Evolutionary conservation across 1,140 invertebrate species (phyloP), one percentile per base, ranked within the genome.

Genomic region (Leptinotarsa texana): DNA sequence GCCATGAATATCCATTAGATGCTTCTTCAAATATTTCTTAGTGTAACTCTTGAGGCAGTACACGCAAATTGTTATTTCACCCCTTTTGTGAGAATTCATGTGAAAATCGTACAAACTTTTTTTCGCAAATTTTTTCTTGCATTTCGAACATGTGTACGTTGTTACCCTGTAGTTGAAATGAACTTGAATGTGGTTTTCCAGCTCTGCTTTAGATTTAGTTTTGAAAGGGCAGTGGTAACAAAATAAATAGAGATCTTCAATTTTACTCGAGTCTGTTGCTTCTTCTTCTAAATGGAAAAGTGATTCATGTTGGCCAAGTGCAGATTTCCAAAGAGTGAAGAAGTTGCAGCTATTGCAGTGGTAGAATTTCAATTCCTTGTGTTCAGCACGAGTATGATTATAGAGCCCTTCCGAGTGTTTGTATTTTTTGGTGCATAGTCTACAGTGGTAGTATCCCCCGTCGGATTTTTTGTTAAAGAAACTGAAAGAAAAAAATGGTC

Each of bases 391-490:
- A 21, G 63, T 65, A 22, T 65, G 63, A 15, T 65, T 65, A 21
- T 65, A 65, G 21, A 65, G 63, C 21, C 63, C 63, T 22, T 65
- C 63, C 17, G 63, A 65, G 13, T 33, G 21, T 11, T 65, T 65
- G 63, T 65, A 65, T 21, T 65, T 65, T 22, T 15, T 65, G 27
- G 21, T 22, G 63, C 63, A 65, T 13, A 65, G 27, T 65, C 18
- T 65, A 21, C 63, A 65, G 63, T 65, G 21, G 63, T 65, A 65
- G 27, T 22, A 65, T 15, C 63, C 63, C 63, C 3, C 63, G 13
- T 65, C 63, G 63, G 63, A 24, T 65, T 65, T 65, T 15, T 27
- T 65, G 27, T 65, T 65, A 5, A 65, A 65, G 63, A 65, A 65
- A 65, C 63, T 65, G 63, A 22, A 65, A 65, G 51, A 57, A 42